Evolutionary conservation across 1,140 invertebrate genomes (phyloP).

Genomic region (Colletes latitarsis): DNA sequence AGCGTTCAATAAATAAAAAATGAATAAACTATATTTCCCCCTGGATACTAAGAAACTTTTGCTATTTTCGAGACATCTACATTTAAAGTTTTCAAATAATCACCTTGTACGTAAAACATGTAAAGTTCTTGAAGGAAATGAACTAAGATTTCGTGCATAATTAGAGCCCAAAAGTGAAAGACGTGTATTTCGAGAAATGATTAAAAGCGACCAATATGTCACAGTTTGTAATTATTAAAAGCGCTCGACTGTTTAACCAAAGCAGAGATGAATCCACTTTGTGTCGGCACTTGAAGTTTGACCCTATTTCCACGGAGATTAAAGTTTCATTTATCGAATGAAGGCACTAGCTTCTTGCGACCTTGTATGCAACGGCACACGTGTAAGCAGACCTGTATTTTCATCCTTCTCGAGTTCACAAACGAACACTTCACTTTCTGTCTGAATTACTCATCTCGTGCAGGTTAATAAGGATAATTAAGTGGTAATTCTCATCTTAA

Average conservation of each 20-base stretch:
- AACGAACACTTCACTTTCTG: neutral
- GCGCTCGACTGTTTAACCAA: constrained; percentile 34
- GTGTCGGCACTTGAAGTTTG: constrained; percentile 30
- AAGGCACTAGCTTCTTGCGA: constrained; percentile 20
- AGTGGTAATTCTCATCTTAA: neutral
- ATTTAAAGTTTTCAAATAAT: too few species aligned
- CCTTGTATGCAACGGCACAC: constrained; percentile 17
- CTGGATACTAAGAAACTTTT: too few species aligned
- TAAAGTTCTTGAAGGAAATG: neutral
- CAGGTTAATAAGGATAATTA: neutral
- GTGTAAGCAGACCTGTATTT: constrained; percentile 6
- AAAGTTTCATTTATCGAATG: constrained; percentile 48
- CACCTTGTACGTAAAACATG: neutral
- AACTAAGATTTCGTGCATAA: neutral
- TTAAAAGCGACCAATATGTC: constrained; percentile 41
- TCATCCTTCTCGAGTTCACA: neutral
- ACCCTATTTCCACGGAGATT: constrained; percentile 43
- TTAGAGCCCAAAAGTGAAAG: neutral
- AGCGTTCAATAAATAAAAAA: too few species aligned
- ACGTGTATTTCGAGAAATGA: neutral
- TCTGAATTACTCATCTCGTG: neutral
- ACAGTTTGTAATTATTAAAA: constrained; percentile 40
- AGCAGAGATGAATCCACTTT: constrained; percentile 36
- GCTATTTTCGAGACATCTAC: too few species aligned
- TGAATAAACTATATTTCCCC: too few species aligned